Evolutionary conservation across 2,888 invertebrate genomes (phyloP), one percentile per base, ranked within the genome.

Genomic region (Hirtodrosophila trivittata): DNA sequence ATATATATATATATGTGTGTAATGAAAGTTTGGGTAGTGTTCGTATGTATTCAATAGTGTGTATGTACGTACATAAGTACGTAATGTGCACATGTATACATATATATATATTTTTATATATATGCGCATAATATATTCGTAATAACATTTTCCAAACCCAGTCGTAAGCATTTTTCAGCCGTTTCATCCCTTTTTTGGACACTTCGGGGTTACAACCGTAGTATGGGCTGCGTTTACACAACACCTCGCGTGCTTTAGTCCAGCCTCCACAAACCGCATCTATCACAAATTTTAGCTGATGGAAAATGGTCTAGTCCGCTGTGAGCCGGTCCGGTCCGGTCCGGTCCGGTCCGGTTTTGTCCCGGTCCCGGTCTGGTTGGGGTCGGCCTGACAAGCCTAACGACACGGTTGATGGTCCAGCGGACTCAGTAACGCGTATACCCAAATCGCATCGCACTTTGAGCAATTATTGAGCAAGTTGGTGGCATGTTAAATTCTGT

Each of bases 161-260:
- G 81, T 75, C 74, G 81, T 80, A 86, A 83, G 82, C 82, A 83
- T 83, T 83, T 83, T 83, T 83, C 84, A 83, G 70, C 65, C 70
- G 64, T 83, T 82, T 83, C 82, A 83, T 83, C 82, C 82, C 82
- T 83, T 86, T 83, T 83, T 68, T 83, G 82, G 86, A 77, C 86
- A 83, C 77, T 80, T 75, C 66, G 66, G 76, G 78, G 66, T 76
- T 56, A 76, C 76, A 60, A 56, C 47, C 35, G 28, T 30, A 26
- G 33, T 25, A 18, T 37, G 45, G 64, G 55, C 56, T 54, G 62
- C 54, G 57, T 71, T 51, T 70, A 62, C 52, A 60, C 57, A 67
- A 83, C 81, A 80, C 84, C 84, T 83, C 84, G 74, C 81, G 80
- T 59, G 54, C 64, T 68, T 71, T 63, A 62, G 72, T 68, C 76